A percentile compares a stretch with the other conserved stretches of the same genome.
Conservation (phyloP, 1,140 invertebrate genomes). For the Hypothenemus hampei region DNA sequence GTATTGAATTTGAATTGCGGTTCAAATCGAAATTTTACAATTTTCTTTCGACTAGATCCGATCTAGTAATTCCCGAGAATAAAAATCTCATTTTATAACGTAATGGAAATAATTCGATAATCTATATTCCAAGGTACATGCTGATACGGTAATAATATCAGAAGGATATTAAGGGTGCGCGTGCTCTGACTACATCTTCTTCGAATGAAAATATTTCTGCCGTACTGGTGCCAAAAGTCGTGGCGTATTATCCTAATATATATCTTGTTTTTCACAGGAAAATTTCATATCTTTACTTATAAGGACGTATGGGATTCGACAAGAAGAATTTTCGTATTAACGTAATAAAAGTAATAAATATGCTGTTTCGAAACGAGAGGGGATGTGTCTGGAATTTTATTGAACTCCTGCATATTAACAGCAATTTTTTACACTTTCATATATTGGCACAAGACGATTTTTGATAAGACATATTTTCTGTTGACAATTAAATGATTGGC, state of each 20-base stretch:
- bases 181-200: constrained; percentile 33
- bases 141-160: constrained; percentile 45
- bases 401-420: no score
- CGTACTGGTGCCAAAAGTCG: constrained; percentile 12
- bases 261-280: constrained; percentile 16
- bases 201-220: constrained; percentile 26
- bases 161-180: constrained; percentile 41
- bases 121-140: constrained; percentile 41
- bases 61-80: constrained; percentile 17
- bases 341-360: constrained; percentile 11
- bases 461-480: no score
- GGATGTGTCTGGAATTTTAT: no score
- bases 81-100: constrained; percentile 30
- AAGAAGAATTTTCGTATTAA: not conserved
- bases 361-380: no score
- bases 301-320: constrained; percentile 6
- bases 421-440: no score
- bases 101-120: constrained; percentile 38
- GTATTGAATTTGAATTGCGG: no score
- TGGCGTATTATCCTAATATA: constrained; percentile 20
- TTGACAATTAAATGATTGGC: no score
- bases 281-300: constrained; percentile 18
- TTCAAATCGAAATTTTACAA: no score
- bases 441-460: no score
- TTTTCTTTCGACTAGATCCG: no score